phyloP scores from a whole-genome alignment of 2,888 invertebrate genomes.

The Apotomis betuletana region DNA sequence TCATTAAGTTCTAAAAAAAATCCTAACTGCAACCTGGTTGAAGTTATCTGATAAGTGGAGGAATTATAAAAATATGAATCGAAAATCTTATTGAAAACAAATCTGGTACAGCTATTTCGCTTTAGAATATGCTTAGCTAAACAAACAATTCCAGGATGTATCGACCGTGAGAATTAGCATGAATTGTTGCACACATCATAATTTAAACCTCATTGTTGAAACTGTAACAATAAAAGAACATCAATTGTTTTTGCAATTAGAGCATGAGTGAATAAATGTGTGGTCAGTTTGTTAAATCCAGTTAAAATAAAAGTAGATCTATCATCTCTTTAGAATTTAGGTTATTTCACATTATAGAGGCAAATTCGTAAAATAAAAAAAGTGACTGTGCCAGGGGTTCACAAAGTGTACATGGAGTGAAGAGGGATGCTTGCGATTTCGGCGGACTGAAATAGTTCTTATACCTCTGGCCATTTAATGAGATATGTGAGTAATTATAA shows the following conservation, averaged over 20 bases:
- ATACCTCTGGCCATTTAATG: not conserved
- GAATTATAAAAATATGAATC: too few species aligned
- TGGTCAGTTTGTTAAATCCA: slow-evolving; percentile 1
- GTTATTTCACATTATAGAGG: too few species aligned
- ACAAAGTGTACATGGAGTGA: not conserved
- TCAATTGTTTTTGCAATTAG: slow-evolving; percentile 28
- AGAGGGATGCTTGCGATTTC: not conserved
- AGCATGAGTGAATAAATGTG: slow-evolving; percentile 29
- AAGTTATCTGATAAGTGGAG: too few species aligned
- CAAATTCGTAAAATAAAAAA: too few species aligned
- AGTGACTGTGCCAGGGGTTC: too few species aligned
- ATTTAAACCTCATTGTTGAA: slow-evolving; percentile 5
- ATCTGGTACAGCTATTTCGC: not conserved
- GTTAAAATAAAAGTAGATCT: not conserved
- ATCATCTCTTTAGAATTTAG: not conserved
- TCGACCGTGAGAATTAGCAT: slow-evolving; percentile 8
- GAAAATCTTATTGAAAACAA: not conserved
- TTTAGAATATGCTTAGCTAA: not conserved
- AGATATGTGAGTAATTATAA: too few species aligned
- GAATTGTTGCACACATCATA: not conserved
- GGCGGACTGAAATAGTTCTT: not conserved
- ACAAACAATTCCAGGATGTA: slow-evolving; percentile 14
- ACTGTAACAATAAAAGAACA: slow-evolving; percentile 26
- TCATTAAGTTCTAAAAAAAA: too few species aligned
- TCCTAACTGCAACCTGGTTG: too few species aligned